These are phyloP conservation scores for Harpagifer antarcticus DNA, from an alignment of 2,797 vertebrate species.

Conservation along the genomic window DNA sequence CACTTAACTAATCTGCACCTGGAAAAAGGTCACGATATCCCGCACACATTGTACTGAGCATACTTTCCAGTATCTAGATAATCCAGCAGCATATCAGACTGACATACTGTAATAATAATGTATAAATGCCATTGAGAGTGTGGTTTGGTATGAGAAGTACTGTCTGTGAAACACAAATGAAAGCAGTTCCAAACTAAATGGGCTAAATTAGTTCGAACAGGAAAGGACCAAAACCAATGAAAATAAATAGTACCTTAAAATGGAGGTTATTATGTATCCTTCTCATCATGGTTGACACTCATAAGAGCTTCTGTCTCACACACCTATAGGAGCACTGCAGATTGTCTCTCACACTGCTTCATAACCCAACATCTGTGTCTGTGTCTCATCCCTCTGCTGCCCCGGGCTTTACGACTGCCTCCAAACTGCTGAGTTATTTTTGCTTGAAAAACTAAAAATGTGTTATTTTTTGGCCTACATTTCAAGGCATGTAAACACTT, in stretches of 20 bases:
- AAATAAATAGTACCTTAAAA: not conserved
- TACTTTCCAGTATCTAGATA: not conserved
- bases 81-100: slow-evolving; percentile 24
- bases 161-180: not conserved
- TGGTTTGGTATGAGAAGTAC: not conserved
- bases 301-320: slow-evolving; percentile 1
- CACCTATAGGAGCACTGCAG: slow-evolving; percentile 17
- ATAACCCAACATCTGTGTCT: slow-evolving; percentile 24
- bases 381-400: slow-evolving; percentile 20
- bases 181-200: not conserved
- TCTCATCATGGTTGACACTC: not conserved
- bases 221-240: not conserved
- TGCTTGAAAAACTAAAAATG: not conserved
- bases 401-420: not conserved
- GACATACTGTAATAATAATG: not conserved
- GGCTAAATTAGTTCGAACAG: not conserved
- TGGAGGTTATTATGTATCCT: not conserved
- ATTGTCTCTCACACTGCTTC: slow-evolving; percentile 38
- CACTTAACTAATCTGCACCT: not conserved
- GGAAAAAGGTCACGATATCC: not conserved
- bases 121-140: not conserved
- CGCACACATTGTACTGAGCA: not conserved
- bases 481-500: not conserved
- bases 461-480: not conserved
- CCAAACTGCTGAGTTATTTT: slow-evolving; percentile 3